Evolutionary conservation across 2,797 vertebrate species (phyloP), one percentile per base, ranked within the genome.

Genomic region (Merluccius polli): DNA sequence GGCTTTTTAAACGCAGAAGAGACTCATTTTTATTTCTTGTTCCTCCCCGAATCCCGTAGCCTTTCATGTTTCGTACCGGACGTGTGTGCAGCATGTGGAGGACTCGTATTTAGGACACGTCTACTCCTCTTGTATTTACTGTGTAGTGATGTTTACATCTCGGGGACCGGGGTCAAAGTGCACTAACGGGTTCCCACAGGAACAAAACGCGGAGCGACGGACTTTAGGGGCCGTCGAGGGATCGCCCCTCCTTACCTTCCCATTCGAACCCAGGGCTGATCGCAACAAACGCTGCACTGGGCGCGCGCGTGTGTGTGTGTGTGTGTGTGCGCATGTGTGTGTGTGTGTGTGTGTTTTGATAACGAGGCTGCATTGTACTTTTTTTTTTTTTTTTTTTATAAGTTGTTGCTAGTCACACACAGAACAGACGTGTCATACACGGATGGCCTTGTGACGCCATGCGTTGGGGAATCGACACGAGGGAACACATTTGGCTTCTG

Each of bases 81-180:
- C 8, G 68, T 70, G 32, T 32, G n/a, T 36, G 31, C 69, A 8
- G 36, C 33, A 38, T 38, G 36, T 38, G 41, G 31, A 35, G 69
- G 32, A 21, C 30, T 21, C 16, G 9, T 5, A 35, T 10, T 24
- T 12, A 21, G 12, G 35, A 71, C 15, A 18, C 29, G 78, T 27
- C 77, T 71, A 73, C 77, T 84, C 71, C 77, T 80, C 70, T 75
- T 73, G 82, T 24, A 35, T 81, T 75, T 86, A 78, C 79, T 74
- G 80, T 91, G 87, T 85, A 79, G 78, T 89, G 77, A 88, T 89
- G 92, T 93, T 93, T 93, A 93, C 92, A 93, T 82, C 11, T 29
- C 31, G 1, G 76, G 77, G 71, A 72, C 33, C 31, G 1, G 76
- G 77, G 71, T 75, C 33, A 52, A 85, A 76, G 84, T 90, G 87